Percentiles rank a stretch among this genome's conserved stretches.
Conservation (phyloP, 2,888 invertebrate species). For the Meandrusa payeni region DNA sequence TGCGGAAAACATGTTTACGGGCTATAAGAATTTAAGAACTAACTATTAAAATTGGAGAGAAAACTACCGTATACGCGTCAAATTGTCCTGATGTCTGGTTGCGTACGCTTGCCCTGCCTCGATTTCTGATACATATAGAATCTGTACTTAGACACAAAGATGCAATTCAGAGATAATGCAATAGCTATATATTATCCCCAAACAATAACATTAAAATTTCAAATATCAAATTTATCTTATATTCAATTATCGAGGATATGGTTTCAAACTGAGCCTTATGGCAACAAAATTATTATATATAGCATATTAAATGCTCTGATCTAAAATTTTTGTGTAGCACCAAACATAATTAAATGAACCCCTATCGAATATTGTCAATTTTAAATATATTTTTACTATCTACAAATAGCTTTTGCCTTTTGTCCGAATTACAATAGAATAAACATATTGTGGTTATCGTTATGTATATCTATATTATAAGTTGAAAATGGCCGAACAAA, state of each 20-base stretch:
- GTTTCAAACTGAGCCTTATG: conserved; percentile 13
- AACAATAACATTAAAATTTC: conserved; percentile 16
- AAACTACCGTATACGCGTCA: conserved; percentile 28
- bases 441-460: conserved; percentile 14
- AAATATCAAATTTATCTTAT: neutral
- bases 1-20: neutral
- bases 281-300: conserved; percentile 15
- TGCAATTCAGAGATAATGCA: conserved; percentile 32
- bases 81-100: conserved; percentile 54
- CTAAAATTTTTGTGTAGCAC: conserved; percentile 11
- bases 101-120: conserved; percentile 23
- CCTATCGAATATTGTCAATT: conserved; percentile 24
- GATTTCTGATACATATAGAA: too few species aligned
- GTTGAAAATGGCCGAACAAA: conserved; percentile 12
- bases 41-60: conserved; percentile 48
- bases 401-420: conserved; percentile 29
- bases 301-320: neutral
- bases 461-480: conserved; percentile 9
- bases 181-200: conserved; percentile 26
- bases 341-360: conserved; percentile 23
- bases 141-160: conserved; percentile 17
- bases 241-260: conserved; percentile 17
- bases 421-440: conserved; percentile 31
- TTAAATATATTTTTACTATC: conserved; percentile 22
- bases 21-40: conserved; percentile 39